These are phyloP conservation scores for Puntigrus tetrazona DNA, from an alignment of 2,113 vertebrate species.

Conservation along the genomic window DNA sequence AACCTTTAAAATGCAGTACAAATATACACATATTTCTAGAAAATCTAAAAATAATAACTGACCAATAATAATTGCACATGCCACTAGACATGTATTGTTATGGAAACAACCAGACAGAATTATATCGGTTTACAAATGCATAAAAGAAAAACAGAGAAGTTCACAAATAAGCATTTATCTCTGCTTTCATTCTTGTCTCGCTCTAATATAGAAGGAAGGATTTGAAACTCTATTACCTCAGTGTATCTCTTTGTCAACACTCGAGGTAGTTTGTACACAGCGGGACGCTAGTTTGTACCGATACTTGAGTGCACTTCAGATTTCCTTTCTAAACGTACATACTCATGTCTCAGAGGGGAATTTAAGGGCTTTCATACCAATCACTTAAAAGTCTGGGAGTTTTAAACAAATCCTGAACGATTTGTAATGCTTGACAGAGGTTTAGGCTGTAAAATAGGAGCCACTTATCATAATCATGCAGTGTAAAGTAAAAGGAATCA, in stretches of 20 bases:
- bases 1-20: not conserved
- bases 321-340: not conserved
- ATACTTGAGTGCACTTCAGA: constrained; percentile 22
- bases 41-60: not conserved
- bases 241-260: constrained; percentile 16
- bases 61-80: not conserved
- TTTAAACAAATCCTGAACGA: constrained; percentile 26
- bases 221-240: constrained; percentile 22
- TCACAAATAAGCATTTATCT: not conserved
- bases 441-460: constrained; percentile 24
- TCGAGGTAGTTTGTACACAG: constrained; percentile 20
- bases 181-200: not conserved
- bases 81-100: not conserved
- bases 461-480: constrained; percentile 17
- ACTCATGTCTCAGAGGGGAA: not conserved
- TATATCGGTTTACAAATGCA: not conserved
- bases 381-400: constrained; percentile 32
- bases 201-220: constrained; percentile 1
- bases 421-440: constrained; percentile 29
- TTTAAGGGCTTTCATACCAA: constrained; percentile 21
- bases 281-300: not conserved
- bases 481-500: constrained; percentile 26
- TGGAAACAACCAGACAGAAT: not conserved
- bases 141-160: not conserved
- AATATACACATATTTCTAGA: not conserved